Percentiles rank a stretch among this genome's conserved stretches.
Evolutionary conservation across 2,797 vertebrate genomes (phyloP).

Genomic region (Malurus leucopterus): DNA sequence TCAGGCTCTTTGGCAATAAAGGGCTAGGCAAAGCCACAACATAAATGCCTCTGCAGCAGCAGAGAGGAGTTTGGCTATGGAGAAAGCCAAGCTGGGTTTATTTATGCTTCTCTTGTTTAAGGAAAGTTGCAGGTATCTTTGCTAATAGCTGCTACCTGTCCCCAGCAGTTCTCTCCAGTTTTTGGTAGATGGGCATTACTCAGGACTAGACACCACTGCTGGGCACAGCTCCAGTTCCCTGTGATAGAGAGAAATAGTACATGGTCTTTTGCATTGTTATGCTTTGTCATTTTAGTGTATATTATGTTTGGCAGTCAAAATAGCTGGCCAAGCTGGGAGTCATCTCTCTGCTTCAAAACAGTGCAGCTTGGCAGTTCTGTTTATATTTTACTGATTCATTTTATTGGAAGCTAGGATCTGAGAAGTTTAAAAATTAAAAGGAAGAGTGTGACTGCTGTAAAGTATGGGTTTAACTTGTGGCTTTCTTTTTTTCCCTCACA

Average conservation of each 20-base stretch:
- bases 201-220: background rate
- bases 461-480: background rate
- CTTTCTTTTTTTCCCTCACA: background rate
- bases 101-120: background rate
- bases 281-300: background rate
- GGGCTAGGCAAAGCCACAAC: background rate
- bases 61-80: background rate
- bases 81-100: background rate
- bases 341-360: background rate
- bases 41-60: background rate
- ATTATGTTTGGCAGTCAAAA: background rate
- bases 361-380: background rate
- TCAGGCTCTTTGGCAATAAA: background rate
- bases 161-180: background rate
- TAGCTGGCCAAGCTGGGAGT: background rate
- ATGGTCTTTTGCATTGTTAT: background rate
- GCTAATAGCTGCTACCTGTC: constrained; percentile 7
- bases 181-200: background rate
- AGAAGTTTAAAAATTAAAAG: constrained; percentile 14
- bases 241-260: background rate
- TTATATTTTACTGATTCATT: background rate
- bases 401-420: background rate
- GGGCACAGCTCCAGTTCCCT: background rate
- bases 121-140: background rate
- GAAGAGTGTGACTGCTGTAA: background rate